Percentiles rank a stretch among this genome's conserved stretches.
phyloP scores from a whole-genome alignment of 2,113 vertebrate species.

The Limnothrissa miodon region DNA sequence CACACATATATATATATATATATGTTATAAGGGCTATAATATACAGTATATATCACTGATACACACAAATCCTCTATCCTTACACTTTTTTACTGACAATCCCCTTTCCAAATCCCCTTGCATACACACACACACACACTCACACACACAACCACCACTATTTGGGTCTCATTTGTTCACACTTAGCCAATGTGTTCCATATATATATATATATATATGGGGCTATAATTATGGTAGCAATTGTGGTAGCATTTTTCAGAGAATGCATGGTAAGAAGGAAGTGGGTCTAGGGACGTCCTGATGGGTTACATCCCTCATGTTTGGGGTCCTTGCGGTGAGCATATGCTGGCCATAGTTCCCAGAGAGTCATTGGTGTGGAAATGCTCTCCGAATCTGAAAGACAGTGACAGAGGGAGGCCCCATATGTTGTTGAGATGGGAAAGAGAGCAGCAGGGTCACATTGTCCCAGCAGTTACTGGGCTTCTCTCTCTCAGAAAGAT shows the following conservation, averaged over 20 bases:
- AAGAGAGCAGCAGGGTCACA: neutral
- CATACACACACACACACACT: slow-evolving; percentile 10
- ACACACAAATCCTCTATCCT: neutral
- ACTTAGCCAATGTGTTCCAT: slow-evolving; percentile 45
- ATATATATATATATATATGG: too few relatives aligned
- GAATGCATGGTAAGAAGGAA: too few relatives aligned
- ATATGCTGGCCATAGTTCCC: too few relatives aligned
- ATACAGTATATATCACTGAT: too few relatives aligned
- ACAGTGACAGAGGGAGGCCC: neutral
- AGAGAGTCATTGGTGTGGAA: too few relatives aligned
- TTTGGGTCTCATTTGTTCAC: slow-evolving; percentile 27
- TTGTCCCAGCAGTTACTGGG: neutral
- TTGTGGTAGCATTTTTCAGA: too few relatives aligned
- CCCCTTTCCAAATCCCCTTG: neutral
- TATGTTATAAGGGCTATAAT: too few relatives aligned
- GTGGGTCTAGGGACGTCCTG: too few relatives aligned
- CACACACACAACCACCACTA: slow-evolving; percentile 18
- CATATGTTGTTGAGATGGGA: neutral
- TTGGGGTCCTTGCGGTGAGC: too few relatives aligned
- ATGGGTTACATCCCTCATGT: too few relatives aligned
- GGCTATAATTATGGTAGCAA: too few relatives aligned
- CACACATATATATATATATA: too few relatives aligned
- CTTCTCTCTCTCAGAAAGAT: neutral
- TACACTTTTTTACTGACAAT: neutral
- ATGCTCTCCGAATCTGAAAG: neutral